Evolutionary conservation across 2,888 invertebrate species (phyloP).

Genomic region (Carcina quercana): DNA sequence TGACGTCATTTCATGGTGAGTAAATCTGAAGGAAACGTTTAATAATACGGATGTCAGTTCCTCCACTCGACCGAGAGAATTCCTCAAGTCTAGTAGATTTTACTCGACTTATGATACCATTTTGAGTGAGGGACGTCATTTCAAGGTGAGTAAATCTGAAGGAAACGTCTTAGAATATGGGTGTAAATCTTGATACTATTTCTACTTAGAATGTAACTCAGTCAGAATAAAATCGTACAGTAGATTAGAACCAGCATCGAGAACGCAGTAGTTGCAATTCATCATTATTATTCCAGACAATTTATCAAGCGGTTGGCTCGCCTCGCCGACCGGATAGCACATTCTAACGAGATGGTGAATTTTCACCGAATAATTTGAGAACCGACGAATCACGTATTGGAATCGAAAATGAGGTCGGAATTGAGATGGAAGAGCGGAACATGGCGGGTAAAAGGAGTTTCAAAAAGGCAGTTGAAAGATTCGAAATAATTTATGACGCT

Average conservation of each 20-base stretch:
- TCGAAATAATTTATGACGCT: constrained; percentile 4
- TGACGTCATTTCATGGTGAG: too few relatives aligned
- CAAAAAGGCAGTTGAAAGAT: constrained; percentile 11
- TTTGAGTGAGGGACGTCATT: too few relatives aligned
- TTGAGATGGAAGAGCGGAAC: constrained; percentile 70
- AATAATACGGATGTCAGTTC: too few relatives aligned
- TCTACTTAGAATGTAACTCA: too few relatives aligned
- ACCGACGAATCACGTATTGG: constrained; percentile 74
- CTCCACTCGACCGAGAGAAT: too few relatives aligned
- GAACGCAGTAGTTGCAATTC: constrained; percentile 69
- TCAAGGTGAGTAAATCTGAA: too few relatives aligned
- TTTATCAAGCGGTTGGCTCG: constrained; percentile 74
- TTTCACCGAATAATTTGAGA: constrained; percentile 74
- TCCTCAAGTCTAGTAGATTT: too few relatives aligned
- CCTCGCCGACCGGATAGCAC: constrained; percentile 64
- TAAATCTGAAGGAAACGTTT: too few relatives aligned
- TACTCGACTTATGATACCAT: too few relatives aligned
- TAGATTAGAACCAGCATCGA: constrained; percentile 60
- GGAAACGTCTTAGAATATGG: too few relatives aligned
- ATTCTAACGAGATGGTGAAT: constrained; percentile 75
- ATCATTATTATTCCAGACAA: constrained; percentile 76
- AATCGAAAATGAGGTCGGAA: constrained; percentile 67
- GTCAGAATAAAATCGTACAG: constrained; percentile 48
- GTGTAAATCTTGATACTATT: too few relatives aligned
- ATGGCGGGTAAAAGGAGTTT: constrained; percentile 33